Base-by-base conservation (phyloP, 2,113 vertebrate genomes). In the Patagioenas fasciata region DNA sequence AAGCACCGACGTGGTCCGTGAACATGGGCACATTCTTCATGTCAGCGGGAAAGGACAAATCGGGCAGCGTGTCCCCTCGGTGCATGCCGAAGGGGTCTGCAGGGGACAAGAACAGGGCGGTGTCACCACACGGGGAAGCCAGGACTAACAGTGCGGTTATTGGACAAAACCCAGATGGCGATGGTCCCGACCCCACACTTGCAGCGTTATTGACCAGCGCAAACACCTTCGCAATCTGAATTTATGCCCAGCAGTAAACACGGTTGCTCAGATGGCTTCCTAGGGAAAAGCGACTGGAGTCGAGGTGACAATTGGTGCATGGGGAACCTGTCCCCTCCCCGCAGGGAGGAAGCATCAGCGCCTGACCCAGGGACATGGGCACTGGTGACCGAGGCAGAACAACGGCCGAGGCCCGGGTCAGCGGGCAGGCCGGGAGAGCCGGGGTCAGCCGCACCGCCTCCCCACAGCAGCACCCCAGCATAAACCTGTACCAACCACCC, bases 21-120 rank as follows among this genome's bases (percentile, higher is more conserved):
- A 97, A 97, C 34, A 95, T 29, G 4, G 95, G 85, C 60, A 80
- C 38, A 6, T 11, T 86, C 86, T 60, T 75, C 87, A 92, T 62
- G 81, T 88, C 96, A 26, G 95, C 3, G n/a, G 98, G 91, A 29
- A 96, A 93, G 3, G 95, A 64, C 9, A 97, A 11, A 5, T 97
- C 97, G 0, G 91, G 91, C 54, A 98, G 80, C 24, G 50, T 47
- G 2, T 96, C 96, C 84, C 94, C 97, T 48, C 81, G 72, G 89
- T 91, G 95, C 79, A 93, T 31, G 91, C 80, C 62, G 89, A 97
- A 97, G 25, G 97, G 87, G 44, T 97, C 98, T 98, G 94, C 13
- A 60, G 91, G 84, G 54, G 83, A 93, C 40, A 88, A 70, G 51
- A 36, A 73, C 0, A 15, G 54, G 38, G 34, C 38, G 8, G 44